phyloP scores from a whole-genome alignment of 2,113 vertebrate genomes.

The Bujurquina vittata region DNA sequence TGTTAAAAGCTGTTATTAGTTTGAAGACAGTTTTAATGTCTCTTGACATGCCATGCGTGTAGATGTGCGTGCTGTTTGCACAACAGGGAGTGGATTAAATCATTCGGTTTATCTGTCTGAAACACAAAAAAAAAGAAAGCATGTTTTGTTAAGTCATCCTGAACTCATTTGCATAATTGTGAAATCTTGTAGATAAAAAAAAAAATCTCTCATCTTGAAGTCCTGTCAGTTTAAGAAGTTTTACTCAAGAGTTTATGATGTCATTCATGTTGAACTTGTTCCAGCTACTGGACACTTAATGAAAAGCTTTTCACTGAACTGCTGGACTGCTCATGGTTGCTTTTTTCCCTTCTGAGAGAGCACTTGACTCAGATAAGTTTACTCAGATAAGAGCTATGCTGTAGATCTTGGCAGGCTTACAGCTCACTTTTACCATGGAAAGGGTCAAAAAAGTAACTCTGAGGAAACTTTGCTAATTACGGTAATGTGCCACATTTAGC shows the following conservation, averaged over 20 bases:
- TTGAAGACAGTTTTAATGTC: conserved; percentile 42
- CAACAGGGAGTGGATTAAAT: conserved; percentile 14
- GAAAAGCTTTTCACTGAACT: conserved; percentile 24
- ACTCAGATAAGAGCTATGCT: not conserved
- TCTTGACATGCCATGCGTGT: not conserved
- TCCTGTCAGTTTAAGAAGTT: not conserved
- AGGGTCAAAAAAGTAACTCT: conserved; percentile 10
- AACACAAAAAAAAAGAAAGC: not conserved
- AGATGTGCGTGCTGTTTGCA: not conserved
- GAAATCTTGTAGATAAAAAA: not conserved
- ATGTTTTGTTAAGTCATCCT: not conserved
- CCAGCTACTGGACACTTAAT: conserved; percentile 1
- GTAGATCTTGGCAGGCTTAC: not conserved
- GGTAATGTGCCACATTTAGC: conserved; percentile 10
- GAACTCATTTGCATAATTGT: not conserved
- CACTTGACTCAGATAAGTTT: not conserved
- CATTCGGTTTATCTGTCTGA: not conserved
- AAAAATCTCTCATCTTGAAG: not conserved
- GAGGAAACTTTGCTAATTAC: conserved; percentile 21
- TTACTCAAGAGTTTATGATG: not conserved
- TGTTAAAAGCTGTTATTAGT: conserved; percentile 49
- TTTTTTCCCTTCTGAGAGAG: not conserved
- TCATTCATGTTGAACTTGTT: not conserved
- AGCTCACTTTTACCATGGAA: conserved; percentile 20
- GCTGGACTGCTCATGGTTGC: not conserved